A percentile compares a stretch with the other conserved stretches of the same genome.
These are phyloP conservation scores for Anodontia alba DNA, from an alignment of 2,888 invertebrate genomes.

Conservation along the genomic window DNA sequence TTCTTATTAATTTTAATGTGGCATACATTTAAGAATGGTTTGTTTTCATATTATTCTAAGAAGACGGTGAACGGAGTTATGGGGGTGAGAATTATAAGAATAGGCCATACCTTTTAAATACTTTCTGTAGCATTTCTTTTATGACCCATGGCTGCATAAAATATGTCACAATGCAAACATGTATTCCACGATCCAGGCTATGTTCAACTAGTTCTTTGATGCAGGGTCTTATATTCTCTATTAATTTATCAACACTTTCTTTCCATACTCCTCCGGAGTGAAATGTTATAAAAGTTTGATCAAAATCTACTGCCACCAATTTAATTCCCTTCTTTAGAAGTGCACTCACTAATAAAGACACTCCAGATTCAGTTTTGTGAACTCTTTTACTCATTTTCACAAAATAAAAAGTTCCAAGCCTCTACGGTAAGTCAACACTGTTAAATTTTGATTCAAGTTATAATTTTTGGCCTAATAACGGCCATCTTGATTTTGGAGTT, in stretches of 20 bases:
- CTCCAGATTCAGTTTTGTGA: slow-evolving; percentile 35
- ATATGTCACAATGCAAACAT: slow-evolving; percentile 81
- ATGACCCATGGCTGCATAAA: slow-evolving; percentile 79
- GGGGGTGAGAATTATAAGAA: too few species aligned
- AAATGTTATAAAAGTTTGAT: slow-evolving; percentile 80
- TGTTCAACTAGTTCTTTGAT: slow-evolving; percentile 76
- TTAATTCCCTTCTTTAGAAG: slow-evolving; percentile 76
- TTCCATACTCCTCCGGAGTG: slow-evolving; percentile 82
- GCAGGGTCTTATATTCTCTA: slow-evolving; percentile 77
- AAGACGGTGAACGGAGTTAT: too few species aligned
- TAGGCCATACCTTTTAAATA: slow-evolving; percentile 38
- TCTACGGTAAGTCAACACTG: neutral
- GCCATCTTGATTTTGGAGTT: neutral
- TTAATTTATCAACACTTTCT: slow-evolving; percentile 73
- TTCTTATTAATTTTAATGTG: too few species aligned
- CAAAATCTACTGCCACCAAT: slow-evolving; percentile 82
- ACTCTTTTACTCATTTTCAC: slow-evolving; percentile 44
- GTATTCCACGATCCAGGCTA: slow-evolving; percentile 70
- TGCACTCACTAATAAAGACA: slow-evolving; percentile 59
- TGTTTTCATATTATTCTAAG: too few species aligned
- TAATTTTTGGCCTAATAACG: neutral
- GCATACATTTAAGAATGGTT: too few species aligned
- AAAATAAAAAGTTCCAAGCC: too few species aligned
- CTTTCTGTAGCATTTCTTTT: slow-evolving; percentile 74
- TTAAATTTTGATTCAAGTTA: neutral